These are phyloP conservation scores for Yponomeuta evonymella DNA, from an alignment of 2,888 invertebrate genomes.

Conservation along the genomic window DNA sequence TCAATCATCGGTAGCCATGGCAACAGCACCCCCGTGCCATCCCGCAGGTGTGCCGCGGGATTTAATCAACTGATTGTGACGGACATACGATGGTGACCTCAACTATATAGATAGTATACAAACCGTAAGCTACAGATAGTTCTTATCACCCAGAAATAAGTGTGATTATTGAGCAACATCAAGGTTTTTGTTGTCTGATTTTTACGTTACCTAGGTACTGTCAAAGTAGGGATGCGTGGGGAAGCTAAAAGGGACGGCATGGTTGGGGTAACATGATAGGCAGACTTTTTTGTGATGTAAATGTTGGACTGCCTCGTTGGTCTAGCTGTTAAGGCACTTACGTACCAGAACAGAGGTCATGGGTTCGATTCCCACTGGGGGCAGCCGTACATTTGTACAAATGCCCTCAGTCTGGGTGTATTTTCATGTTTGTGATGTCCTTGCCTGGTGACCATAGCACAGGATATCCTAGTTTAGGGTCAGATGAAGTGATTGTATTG, in stretches of 20 bases:
- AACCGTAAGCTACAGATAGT: not conserved
- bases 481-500: too few species aligned
- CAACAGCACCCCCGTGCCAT: constrained; percentile 40
- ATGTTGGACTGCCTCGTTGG: too few species aligned
- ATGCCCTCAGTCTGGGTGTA: too few species aligned
- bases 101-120: not conserved
- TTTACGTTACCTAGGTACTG: not conserved
- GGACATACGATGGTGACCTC: constrained; percentile 29
- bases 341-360: too few species aligned
- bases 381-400: too few species aligned
- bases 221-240: not conserved
- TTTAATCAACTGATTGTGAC: constrained; percentile 70
- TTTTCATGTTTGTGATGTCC: too few species aligned
- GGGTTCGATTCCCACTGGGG: too few species aligned
- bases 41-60: constrained; percentile 65
- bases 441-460: too few species aligned
- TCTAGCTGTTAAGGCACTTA: too few species aligned
- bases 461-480: too few species aligned
- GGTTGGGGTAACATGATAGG: not conserved
- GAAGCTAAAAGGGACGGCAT: not conserved
- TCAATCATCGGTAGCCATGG: constrained; percentile 50
- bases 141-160: not conserved
- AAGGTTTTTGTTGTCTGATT: not conserved
- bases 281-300: not conserved
- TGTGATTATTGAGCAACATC: not conserved